Percentiles rank a stretch among this genome's conserved stretches.
Evolutionary conservation across 2,797 vertebrate species (phyloP).

Genomic region (Lycodopsis pacificus): DNA sequence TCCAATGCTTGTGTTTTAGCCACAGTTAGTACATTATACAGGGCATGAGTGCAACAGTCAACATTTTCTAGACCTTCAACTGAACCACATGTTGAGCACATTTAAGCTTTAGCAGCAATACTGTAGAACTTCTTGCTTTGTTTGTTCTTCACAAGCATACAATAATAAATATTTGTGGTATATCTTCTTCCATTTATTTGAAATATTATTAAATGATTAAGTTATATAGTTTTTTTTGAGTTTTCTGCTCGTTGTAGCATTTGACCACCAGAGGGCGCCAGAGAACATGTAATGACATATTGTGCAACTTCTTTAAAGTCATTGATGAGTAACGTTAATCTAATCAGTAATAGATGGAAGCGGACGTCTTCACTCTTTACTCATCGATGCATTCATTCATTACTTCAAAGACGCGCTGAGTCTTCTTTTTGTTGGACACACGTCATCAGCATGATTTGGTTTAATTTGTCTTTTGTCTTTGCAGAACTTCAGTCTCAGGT

Average conservation of each 20-base stretch:
- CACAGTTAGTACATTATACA: neutral
- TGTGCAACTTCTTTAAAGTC: neutral
- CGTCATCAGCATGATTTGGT: neutral
- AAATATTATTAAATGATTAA: neutral
- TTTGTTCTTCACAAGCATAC: slow-evolving; percentile 34
- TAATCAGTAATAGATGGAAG: neutral
- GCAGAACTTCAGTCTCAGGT: neutral
- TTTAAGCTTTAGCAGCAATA: slow-evolving; percentile 23
- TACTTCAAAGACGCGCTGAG: neutral
- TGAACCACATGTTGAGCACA: slow-evolving; percentile 20
- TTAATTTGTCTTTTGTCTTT: neutral
- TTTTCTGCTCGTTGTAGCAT: neutral
- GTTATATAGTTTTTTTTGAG: neutral
- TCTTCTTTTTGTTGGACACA: neutral
- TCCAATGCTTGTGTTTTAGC: neutral
- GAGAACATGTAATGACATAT: slow-evolving; percentile 36
- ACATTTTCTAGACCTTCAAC: slow-evolving; percentile 4
- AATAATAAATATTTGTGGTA: slow-evolving; percentile 32
- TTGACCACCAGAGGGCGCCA: slow-evolving; percentile 54
- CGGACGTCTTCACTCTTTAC: neutral
- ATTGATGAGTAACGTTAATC: neutral
- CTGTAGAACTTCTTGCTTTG: slow-evolving; percentile 40
- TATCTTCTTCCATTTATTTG: neutral
- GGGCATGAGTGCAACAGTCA: neutral
- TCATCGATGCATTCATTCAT: neutral